Evolutionary conservation across 2,113 vertebrate genomes (phyloP).

Genomic region (Castor canadensis): DNA sequence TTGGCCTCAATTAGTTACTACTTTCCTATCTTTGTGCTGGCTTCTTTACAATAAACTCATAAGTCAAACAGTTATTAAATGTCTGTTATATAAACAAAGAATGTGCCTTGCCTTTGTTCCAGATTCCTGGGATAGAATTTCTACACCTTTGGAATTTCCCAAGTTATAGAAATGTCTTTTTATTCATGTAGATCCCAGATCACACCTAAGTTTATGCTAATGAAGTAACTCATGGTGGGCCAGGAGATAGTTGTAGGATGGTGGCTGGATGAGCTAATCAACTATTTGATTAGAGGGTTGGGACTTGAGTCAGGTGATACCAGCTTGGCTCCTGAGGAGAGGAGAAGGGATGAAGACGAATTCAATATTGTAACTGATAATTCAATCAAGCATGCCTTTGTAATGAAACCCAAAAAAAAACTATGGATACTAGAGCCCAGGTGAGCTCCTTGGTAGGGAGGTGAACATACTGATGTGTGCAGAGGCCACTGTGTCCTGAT

Average conservation of each 20-base stretch:
- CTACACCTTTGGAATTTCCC: neutral
- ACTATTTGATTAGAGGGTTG: neutral
- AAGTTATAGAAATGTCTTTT: neutral
- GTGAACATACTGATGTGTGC: neutral
- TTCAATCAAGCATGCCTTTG: neutral
- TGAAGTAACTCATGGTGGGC: neutral
- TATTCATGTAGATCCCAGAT: neutral
- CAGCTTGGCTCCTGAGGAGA: neutral
- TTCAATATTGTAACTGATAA: neutral
- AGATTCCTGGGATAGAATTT: neutral
- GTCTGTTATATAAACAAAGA: neutral
- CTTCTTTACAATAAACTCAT: constrained; percentile 3
- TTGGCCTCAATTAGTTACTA: neutral
- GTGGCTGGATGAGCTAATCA: neutral
- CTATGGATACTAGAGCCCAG: neutral
- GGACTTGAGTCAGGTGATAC: neutral
- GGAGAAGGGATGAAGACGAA: neutral
- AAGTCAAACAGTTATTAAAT: neutral
- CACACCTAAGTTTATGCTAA: neutral
- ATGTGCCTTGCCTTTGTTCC: neutral
- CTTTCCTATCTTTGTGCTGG: neutral
- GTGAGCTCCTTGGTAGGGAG: neutral
- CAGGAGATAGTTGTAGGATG: neutral
- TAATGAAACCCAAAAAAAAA: neutral
- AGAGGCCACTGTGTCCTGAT: neutral